Base-by-base conservation (phyloP, 2,888 invertebrate genomes). In the Octonoba sinensis region DNA sequence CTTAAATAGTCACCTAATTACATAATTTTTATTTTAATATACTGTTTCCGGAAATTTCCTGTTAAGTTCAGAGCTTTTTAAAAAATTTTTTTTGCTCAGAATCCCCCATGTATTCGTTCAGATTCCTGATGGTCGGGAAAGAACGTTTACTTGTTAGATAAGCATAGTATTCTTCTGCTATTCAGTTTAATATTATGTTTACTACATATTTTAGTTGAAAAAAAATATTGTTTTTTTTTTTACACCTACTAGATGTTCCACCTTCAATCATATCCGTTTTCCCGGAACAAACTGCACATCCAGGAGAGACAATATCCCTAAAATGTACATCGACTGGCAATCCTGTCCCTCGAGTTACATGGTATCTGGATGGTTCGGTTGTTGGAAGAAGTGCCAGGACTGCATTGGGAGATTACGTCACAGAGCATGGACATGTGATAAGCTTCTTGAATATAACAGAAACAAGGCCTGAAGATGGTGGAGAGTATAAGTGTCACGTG, bases 371-470 rank as follows among this genome's bases (percentile, higher is more conserved):
- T 46, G 83, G 79, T n/a, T 22, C 54, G 3, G 51, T 49, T 22
- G 49, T 82, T 8, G 70, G 60, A 6, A 22, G 62, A 22, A 49
- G 27, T 24, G 59, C 65, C 6, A 65, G 79, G 0, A 49, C 75
- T 4, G 20, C 65, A 18, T 82, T 86, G 22, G 86, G 86, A 49
- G 86, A 86, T 59, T 86, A 86, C 59, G 84, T 86, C 24, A 87
- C 87, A 3, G 72, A 84, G 0, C 85, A 87, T 0, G 87, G 87
- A 72, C 87, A 88, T 84, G 86, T 88, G 72, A 85, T 87, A 59
- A 87, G 88, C 78, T 86, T 86, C 81, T 87, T 89, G 54, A 88
- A 88, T 85, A 87, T 89, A 20, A 86, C 86, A 1, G 86, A 86
- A 24, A 86, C 87, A 11, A 81, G 85, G 20, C 86, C 87, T 2